A percentile compares a stretch with the other conserved stretches of the same genome.
Evolutionary conservation across 2,888 invertebrate species (phyloP).

Genomic region (Parthenolecanium corni): DNA sequence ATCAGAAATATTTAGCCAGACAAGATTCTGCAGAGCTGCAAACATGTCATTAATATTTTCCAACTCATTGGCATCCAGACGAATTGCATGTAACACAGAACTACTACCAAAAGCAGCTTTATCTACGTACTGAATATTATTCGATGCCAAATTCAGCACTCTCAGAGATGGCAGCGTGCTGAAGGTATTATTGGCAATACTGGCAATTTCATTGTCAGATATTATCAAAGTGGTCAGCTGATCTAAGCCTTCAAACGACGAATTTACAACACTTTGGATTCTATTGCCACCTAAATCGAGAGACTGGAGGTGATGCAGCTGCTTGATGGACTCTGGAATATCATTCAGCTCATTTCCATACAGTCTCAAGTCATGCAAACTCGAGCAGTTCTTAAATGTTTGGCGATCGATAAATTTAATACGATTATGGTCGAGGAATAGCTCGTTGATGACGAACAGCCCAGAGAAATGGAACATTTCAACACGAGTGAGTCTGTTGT

Average conservation of each 20-base stretch:
- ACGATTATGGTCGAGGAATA: constrained; percentile 76
- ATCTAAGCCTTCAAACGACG: constrained; percentile 70
- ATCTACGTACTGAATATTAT: constrained; percentile 65
- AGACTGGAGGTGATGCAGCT: constrained; percentile 73
- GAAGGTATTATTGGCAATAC: constrained; percentile 67
- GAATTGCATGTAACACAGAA: constrained; percentile 68
- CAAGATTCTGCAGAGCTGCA: constrained; percentile 64
- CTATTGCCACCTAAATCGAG: constrained; percentile 86
- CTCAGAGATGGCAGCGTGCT: constrained; percentile 67
- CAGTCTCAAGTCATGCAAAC: constrained; percentile 77
- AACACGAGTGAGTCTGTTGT: constrained; percentile 71
- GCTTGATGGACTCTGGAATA: constrained; percentile 67
- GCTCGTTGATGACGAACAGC: constrained; percentile 68
- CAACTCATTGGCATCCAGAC: constrained; percentile 73
- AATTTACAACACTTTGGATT: constrained; percentile 65
- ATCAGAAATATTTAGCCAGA: constrained; percentile 85
- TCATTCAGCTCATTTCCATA: constrained; percentile 73
- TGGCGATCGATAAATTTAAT: constrained; percentile 73
- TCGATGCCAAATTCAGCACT: constrained; percentile 76
- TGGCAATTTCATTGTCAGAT: constrained; percentile 76
- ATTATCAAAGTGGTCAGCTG: constrained; percentile 77
- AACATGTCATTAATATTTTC: constrained; percentile 74
- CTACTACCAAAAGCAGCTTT: constrained; percentile 69
- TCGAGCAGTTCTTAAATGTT: constrained; percentile 82
- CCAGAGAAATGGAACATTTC: constrained; percentile 80